Base-by-base conservation (phyloP, 2,113 vertebrate genomes). In the Leptobrachium ailaonicum region DNA sequence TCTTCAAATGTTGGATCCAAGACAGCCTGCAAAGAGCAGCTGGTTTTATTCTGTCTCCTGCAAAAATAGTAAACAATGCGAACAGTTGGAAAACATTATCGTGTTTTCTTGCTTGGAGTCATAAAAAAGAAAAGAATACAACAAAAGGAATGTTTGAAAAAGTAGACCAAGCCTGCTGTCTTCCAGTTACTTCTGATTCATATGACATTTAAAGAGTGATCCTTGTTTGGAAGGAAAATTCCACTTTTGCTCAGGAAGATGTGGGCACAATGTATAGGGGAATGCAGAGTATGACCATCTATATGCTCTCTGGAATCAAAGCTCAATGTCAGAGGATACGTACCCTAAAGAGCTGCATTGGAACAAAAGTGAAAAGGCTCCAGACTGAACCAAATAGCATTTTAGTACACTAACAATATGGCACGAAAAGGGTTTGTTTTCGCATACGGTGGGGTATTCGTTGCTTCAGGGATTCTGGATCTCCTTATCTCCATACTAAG, bases 21-120 rank as follows among this genome's bases (percentile, higher is more conserved):
- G 71, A 60, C 71, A 56, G 45, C 56, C 62, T 62, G 10, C 6
- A 63, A 42, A 45, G 54, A 62, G 43, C 54, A 71, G 76, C 76
- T 71, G 76, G 68, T 50, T 62, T 2, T 71, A 63, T 62, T 78
- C 68, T 43, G 32, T 6, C 11, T 50, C 42, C 58, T n/a, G 13
- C n/a, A 60, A 63, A 78, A 63, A 71, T 62, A 41, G 56, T 78
- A 78, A 78, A 71, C 76, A 77, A 41, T 71, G 14, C 42, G 69
- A 71, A 78, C 76, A 78, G 76, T 78, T 78, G 76, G 76, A 71
- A 78, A 41, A 70, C 67, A 78, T 78, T 78, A 78, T 71, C 20
- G 9, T 71, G 67, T 71, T 71, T 67, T 71, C 62, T 50, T 11
- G 50, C 67, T 71, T 63, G 67, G 42, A 71, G 76, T 66, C 69